phyloP scores from a whole-genome alignment of 2,888 invertebrate species.

The Maniola hyperantus region DNA sequence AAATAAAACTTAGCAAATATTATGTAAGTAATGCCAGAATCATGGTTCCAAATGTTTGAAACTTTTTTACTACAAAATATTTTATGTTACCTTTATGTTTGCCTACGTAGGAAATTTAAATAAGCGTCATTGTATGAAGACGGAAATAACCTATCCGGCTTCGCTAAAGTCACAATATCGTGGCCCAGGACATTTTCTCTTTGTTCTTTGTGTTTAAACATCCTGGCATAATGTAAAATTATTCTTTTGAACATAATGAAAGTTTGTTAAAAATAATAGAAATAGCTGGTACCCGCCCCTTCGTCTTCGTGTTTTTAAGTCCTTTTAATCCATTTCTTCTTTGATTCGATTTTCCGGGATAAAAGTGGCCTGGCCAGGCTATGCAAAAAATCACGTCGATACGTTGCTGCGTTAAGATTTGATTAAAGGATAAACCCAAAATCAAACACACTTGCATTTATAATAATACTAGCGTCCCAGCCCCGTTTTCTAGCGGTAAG shows the following conservation, averaged over 20 bases:
- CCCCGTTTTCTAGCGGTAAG: too few species aligned
- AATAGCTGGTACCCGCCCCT: neutral
- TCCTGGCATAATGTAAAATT: conserved; percentile 1
- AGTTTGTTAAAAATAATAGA: neutral
- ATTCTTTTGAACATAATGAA: neutral
- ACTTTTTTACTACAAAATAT: neutral
- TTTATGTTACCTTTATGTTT: conserved; percentile 13
- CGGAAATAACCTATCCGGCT: conserved; percentile 21
- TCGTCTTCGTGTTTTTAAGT: neutral
- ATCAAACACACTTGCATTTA: too few species aligned
- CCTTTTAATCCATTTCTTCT: neutral
- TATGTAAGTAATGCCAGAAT: neutral
- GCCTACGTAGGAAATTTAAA: conserved; percentile 18
- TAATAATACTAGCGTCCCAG: too few species aligned
- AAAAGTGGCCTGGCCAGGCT: too few species aligned
- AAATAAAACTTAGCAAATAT: neutral
- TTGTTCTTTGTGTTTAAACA: conserved; percentile 13
- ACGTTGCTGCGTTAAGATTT: too few species aligned
- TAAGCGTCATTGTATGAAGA: conserved; percentile 18
- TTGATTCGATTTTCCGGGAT: too few species aligned
- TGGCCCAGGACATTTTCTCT: conserved; percentile 4
- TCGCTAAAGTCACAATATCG: conserved; percentile 13
- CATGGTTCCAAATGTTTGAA: neutral
- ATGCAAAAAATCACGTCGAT: too few species aligned
- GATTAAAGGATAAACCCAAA: too few species aligned